Percentiles rank a stretch among this genome's conserved stretches.
Evolutionary conservation across 1,140 invertebrate species (phyloP).

Genomic region (Hyles vespertilio): DNA sequence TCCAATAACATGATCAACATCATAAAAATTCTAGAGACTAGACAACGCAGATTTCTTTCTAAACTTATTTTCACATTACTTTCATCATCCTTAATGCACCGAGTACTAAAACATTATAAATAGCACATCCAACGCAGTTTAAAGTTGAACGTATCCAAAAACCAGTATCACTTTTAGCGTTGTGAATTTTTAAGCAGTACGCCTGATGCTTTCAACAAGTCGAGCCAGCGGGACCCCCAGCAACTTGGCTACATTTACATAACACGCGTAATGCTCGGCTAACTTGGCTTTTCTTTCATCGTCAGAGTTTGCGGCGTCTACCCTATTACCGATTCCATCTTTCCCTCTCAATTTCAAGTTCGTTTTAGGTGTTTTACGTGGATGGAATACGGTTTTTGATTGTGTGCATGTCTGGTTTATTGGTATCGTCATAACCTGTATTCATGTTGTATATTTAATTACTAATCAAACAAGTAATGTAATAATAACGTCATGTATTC

Average conservation of each 20-base stretch:
- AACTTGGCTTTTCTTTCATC: conserved; percentile 45
- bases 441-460: too few species aligned
- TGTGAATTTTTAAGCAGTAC: conserved; percentile 52
- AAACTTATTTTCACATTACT: too few species aligned
- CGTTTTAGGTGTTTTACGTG: not conserved
- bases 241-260: conserved; percentile 45
- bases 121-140: conserved; percentile 9
- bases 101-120: not conserved
- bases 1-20: too few species aligned
- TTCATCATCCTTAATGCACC: too few species aligned
- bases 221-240: conserved; percentile 9
- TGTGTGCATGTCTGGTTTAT: too few species aligned
- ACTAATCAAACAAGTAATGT: too few species aligned
- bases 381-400: too few species aligned
- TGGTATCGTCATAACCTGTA: too few species aligned
- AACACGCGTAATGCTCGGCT: conserved; percentile 39
- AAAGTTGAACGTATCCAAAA: not conserved
- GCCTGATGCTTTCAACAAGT: conserved; percentile 43
- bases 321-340: conserved; percentile 5
- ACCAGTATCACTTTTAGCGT: conserved; percentile 38
- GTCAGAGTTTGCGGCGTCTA: conserved; percentile 8
- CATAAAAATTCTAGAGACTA: too few species aligned
- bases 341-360: conserved; percentile 11
- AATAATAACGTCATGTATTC: too few species aligned
- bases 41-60: too few species aligned